These are phyloP conservation scores for Antigone vipio DNA, from an alignment of 2,113 vertebrate genomes.

Conservation along the genomic window DNA sequence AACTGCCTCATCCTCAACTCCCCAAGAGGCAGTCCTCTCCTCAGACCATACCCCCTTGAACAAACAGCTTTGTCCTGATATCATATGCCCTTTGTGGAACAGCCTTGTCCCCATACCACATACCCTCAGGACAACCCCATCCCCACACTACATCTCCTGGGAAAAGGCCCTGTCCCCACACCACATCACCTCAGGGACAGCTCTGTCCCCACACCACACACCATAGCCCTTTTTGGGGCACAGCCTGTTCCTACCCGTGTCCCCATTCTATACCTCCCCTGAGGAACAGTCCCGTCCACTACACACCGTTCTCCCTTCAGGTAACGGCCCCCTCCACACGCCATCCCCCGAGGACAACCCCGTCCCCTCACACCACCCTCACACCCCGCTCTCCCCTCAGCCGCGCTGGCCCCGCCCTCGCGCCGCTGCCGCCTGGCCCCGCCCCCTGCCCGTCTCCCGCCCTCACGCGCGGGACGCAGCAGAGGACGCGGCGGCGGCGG, in stretches of 20 bases:
- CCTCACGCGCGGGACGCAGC: not conserved
- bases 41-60: not conserved
- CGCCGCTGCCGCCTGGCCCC: not conserved
- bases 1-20: not conserved
- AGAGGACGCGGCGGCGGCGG: not conserved
- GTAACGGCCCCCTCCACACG: accelerated
- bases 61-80: not conserved
- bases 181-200: accelerated
- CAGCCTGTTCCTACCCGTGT: not conserved
- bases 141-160: accelerated
- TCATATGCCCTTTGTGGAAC: accelerated
- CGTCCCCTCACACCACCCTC: accelerated
- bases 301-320: accelerated
- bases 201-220: not conserved
- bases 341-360: accelerated
- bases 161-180: not conserved
- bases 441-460: not conserved
- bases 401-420: not conserved
- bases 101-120: not conserved
- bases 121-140: not conserved
- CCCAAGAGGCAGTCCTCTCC: not conserved
- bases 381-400: not conserved
- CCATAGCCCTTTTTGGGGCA: accelerated
- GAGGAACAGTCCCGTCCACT: accelerated
- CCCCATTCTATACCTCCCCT: not conserved